These are phyloP conservation scores for Chionomys nivalis DNA, from an alignment of 2,113 vertebrate species.

Conservation along the genomic window DNA sequence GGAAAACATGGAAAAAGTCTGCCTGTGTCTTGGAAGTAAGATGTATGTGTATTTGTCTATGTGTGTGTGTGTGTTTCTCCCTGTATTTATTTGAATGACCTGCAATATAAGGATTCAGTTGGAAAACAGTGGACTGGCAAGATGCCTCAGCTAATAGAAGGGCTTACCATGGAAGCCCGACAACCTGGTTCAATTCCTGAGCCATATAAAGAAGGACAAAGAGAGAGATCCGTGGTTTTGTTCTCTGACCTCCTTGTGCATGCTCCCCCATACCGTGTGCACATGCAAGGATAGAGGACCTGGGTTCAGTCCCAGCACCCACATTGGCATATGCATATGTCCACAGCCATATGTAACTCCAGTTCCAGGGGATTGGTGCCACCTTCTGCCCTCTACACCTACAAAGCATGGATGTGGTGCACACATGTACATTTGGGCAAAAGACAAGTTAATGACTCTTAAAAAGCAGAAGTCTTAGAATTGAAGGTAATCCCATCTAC, in stretches of 20 bases:
- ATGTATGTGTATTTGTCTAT: not conserved
- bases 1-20: not conserved
- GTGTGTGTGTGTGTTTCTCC: not conserved
- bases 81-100: slow-evolving; percentile 3
- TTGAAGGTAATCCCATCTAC: not conserved
- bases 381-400: not conserved
- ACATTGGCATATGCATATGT: no score
- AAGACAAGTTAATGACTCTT: not conserved
- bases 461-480: not conserved
- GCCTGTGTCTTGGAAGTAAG: not conserved
- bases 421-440: not conserved
- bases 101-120: not conserved
- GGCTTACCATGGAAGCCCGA: not conserved
- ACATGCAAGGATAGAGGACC: no score
- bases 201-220: not conserved
- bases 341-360: not conserved
- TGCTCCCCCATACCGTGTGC: no score
- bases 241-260: not conserved
- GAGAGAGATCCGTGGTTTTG: not conserved
- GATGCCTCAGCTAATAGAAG: not conserved
- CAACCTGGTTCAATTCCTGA: not conserved
- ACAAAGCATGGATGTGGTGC: not conserved
- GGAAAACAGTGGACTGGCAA: not conserved
- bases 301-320: not conserved
- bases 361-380: not conserved